Percentiles rank a stretch among this genome's conserved stretches.
phyloP scores from a whole-genome alignment of 2,888 invertebrate species.

The Ectemnius continuus region DNA sequence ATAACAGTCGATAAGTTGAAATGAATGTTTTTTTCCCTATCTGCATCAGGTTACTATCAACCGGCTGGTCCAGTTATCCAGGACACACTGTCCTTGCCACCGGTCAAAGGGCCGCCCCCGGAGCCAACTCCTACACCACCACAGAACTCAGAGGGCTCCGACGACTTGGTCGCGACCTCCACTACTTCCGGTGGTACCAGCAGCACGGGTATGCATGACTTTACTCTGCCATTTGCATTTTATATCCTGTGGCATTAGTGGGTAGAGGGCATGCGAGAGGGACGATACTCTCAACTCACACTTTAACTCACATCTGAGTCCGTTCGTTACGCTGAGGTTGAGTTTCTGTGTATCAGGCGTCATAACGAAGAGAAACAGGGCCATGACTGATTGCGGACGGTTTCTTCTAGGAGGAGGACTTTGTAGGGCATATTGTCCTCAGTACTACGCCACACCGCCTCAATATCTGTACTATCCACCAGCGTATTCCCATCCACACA shows the following conservation, averaged over 20 bases:
- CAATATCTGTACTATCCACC: constrained; percentile 79
- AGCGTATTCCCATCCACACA: constrained; percentile 75
- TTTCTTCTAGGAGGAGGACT: constrained; percentile 72
- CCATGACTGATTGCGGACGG: constrained; percentile 18
- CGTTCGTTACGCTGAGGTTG: constrained; percentile 5
- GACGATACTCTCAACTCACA: too few species aligned
- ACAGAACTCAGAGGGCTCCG: constrained; percentile 76
- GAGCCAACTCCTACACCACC: constrained; percentile 76
- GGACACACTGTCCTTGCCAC: constrained; percentile 77
- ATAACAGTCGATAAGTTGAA: background rate
- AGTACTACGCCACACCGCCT: constrained; percentile 79
- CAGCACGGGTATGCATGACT: constrained; percentile 65
- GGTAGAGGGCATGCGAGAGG: too few species aligned
- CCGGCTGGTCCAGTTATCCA: constrained; percentile 93
- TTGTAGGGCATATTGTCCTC: constrained; percentile 77
- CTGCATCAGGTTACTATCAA: constrained; percentile 89
- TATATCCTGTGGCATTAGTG: too few species aligned
- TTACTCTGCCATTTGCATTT: background rate
- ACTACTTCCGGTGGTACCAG: constrained; percentile 75
- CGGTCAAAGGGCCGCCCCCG: constrained; percentile 75
- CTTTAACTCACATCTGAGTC: background rate
- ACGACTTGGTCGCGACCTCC: constrained; percentile 74
- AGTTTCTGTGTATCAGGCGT: background rate
- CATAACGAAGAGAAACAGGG: constrained; percentile 4
- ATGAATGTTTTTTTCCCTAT: constrained; percentile 11